Evolutionary conservation across 1,140 invertebrate species (phyloP).

Genomic region (Portunus trituberculatus): DNA sequence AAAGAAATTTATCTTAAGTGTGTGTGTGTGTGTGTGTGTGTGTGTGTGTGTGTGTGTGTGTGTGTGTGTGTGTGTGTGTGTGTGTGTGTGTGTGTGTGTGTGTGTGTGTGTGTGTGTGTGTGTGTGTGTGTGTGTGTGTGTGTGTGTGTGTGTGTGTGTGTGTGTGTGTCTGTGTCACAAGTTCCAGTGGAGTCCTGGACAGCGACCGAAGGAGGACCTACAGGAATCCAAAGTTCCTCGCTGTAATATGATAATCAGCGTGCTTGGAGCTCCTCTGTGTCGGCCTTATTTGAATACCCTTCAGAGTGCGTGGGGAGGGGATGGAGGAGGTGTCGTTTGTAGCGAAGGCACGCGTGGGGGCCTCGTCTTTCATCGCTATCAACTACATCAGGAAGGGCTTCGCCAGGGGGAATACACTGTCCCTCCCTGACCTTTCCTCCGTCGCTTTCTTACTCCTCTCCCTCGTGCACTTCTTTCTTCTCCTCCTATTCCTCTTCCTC

Average conservation of each 20-base stretch:
- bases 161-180: not conserved
- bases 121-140: too few species aligned
- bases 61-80: too few species aligned
- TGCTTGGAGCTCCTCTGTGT: slow-evolving; percentile 31
- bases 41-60: too few species aligned
- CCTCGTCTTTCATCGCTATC: slow-evolving; percentile 44
- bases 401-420: not conserved
- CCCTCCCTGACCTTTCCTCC: not conserved
- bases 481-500: not conserved
- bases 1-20: too few species aligned
- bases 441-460: not conserved
- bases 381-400: slow-evolving; percentile 40
- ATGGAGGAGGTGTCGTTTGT: slow-evolving; percentile 40
- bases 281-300: slow-evolving; percentile 62
- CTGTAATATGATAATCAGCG: slow-evolving; percentile 49
- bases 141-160: not conserved
- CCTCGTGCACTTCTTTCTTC: not conserved
- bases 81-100: too few species aligned
- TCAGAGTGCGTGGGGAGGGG: not conserved
- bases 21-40: too few species aligned
- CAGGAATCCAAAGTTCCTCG: slow-evolving; percentile 1
- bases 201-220: not conserved
- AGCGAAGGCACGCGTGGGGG: slow-evolving; percentile 41
- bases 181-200: not conserved
- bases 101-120: too few species aligned